Conservation (phyloP, 1,140 invertebrate genomes). For the Solen grandis region DNA sequence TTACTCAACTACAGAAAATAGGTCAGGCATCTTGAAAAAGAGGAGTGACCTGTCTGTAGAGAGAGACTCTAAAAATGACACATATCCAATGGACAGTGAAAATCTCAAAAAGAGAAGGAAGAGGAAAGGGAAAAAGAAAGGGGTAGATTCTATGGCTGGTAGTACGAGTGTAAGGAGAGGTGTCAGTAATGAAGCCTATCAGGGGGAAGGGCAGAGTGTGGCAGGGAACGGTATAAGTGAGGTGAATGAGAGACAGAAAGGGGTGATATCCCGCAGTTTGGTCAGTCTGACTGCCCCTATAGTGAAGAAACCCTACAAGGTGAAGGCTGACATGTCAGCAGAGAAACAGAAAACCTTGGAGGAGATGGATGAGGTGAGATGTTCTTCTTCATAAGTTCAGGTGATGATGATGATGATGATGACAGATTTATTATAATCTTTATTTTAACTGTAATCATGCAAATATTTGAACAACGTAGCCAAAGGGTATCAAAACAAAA, state of each 20-base stretch:
- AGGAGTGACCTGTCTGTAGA: too few relatives aligned
- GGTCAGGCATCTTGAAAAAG: too few relatives aligned
- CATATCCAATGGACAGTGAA: not conserved
- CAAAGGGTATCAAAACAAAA: too few relatives aligned
- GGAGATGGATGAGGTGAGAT: not conserved
- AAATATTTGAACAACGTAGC: too few relatives aligned
- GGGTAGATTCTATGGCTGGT: not conserved
- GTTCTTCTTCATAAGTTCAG: too few relatives aligned
- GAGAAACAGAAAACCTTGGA: not conserved
- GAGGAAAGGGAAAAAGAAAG: slow-evolving; percentile 28
- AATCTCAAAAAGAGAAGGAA: slow-evolving; percentile 16
- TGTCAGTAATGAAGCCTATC: not conserved
- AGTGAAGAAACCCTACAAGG: slow-evolving; percentile 25
- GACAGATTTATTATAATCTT: too few relatives aligned
- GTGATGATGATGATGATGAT: too few relatives aligned
- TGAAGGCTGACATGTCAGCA: not conserved
- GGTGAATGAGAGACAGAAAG: not conserved
- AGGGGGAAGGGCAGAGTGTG: slow-evolving; percentile 20
- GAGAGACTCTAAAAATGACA: slow-evolving; percentile 27
- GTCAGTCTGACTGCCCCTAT: slow-evolving; percentile 11
- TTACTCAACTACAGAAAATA: too few relatives aligned
- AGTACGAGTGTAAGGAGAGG: not conserved
- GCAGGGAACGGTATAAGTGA: slow-evolving; percentile 52
- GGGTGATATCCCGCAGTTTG: slow-evolving; percentile 9
- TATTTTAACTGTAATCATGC: too few relatives aligned